phyloP scores from a whole-genome alignment of 2,888 invertebrate species.

The Cerceris ruficornis region DNA sequence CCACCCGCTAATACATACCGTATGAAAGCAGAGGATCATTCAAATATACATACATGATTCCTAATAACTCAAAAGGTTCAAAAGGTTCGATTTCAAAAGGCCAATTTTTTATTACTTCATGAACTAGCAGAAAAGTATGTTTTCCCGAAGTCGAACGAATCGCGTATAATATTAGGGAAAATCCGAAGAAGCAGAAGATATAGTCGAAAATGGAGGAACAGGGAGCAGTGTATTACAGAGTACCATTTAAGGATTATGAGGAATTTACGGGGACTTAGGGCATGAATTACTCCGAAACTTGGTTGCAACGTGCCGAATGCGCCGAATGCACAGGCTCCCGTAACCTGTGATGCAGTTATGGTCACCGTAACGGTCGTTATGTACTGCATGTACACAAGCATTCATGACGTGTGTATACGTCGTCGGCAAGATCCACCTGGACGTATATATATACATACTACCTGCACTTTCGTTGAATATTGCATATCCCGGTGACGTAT shows the following conservation, averaged over 20 bases:
- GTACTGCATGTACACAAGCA: slow-evolving; percentile 4
- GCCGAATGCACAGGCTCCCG: neutral
- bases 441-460: slow-evolving; percentile 6
- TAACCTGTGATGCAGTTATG: slow-evolving; percentile 15
- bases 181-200: no score
- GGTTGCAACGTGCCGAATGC: neutral
- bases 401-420: neutral
- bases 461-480: neutral
- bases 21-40: no score
- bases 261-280: slow-evolving; percentile 19
- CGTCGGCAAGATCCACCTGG: neutral
- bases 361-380: slow-evolving; percentile 18
- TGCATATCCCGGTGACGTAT: neutral
- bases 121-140: no score
- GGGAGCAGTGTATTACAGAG: neutral
- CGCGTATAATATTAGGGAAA: no score
- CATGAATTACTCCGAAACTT: slow-evolving; percentile 13
- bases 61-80: no score
- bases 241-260: neutral
- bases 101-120: no score
- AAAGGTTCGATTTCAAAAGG: no score
- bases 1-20: no score
- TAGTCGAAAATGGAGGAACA: neutral
- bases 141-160: no score
- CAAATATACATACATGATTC: no score